A percentile compares a stretch with the other conserved stretches of the same genome.
Conservation (phyloP, 2,113 vertebrate species). For the Cyanocitta stelleri region DNA sequence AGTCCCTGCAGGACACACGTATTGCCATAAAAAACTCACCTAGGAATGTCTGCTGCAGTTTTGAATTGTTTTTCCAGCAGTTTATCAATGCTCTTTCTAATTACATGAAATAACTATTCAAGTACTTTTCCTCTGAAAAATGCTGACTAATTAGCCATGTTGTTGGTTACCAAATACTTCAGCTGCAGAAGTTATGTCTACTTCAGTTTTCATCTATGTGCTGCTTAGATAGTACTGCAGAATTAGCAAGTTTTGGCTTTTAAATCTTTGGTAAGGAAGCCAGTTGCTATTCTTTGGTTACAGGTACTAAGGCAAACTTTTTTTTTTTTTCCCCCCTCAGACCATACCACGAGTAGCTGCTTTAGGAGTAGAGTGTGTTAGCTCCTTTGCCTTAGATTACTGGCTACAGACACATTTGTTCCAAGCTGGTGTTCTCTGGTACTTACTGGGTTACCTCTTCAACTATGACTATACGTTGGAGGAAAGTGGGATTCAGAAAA, state of each 20-base stretch:
- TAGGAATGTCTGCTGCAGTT: not conserved
- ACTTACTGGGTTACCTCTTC: slow-evolving; percentile 91
- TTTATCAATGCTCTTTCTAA: not conserved
- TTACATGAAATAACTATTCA: not conserved
- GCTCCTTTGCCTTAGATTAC: slow-evolving; percentile 94
- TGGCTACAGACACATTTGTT: slow-evolving; percentile 95
- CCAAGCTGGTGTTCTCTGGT: slow-evolving; percentile 94
- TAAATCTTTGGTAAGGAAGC: not conserved
- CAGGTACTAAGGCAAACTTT: not conserved
- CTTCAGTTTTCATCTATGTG: not conserved
- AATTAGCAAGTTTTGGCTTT: not conserved
- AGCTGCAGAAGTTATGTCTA: not conserved
- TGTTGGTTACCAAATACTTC: not conserved
- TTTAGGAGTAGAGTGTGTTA: slow-evolving; percentile 89
- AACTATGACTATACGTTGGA: slow-evolving; percentile 96
- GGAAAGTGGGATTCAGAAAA: slow-evolving; percentile 95
- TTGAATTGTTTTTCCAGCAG: not conserved
- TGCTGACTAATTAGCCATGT: not conserved
- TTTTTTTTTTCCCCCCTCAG: slow-evolving; percentile 45
- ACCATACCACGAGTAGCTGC: slow-evolving; percentile 85
- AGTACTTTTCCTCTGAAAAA: not conserved
- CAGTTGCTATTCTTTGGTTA: not conserved
- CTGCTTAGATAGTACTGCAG: not conserved
- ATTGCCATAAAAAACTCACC: not conserved
- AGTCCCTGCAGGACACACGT: not conserved